These are phyloP conservation scores for Drosophila seguyi DNA, from an alignment of 1,140 invertebrate genomes.

Conservation along the genomic window DNA sequence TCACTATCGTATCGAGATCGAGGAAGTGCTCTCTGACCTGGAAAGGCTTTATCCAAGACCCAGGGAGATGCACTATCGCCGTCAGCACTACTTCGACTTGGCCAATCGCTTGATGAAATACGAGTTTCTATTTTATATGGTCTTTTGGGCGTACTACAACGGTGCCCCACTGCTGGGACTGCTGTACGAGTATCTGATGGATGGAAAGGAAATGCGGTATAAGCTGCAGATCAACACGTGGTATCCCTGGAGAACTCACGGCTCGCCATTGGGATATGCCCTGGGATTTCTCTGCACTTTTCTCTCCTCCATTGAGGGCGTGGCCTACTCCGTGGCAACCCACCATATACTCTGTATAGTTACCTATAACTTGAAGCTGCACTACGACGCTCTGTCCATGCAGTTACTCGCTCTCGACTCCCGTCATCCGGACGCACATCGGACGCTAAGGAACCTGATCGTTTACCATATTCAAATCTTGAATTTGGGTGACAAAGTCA, in stretches of 20 bases:
- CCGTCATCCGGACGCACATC: conserved; percentile 28
- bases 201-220: conserved; percentile 30
- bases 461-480: conserved; percentile 56
- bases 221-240: conserved; percentile 67
- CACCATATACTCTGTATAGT: conserved; percentile 66
- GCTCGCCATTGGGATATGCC: conserved; percentile 22
- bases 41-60: conserved; percentile 37
- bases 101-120: conserved; percentile 2
- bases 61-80: background rate
- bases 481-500: conserved; percentile 37
- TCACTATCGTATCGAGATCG: conserved; percentile 39
- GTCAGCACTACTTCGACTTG: background rate
- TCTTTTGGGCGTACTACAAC: conserved; percentile 3
- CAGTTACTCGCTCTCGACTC: conserved; percentile 50
- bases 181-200: conserved; percentile 9
- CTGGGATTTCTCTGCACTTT: conserved; percentile 41
- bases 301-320: conserved; percentile 46
- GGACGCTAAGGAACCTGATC: conserved; percentile 46
- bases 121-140: background rate
- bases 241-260: conserved; percentile 66
- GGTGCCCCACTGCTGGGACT: background rate
- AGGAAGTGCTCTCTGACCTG: conserved; percentile 42
- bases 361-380: conserved; percentile 63
- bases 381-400: conserved; percentile 62
- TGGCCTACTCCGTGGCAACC: conserved; percentile 57